Evolutionary conservation across 1,140 invertebrate species (phyloP).

Genomic region (Hesperophylax magnus): DNA sequence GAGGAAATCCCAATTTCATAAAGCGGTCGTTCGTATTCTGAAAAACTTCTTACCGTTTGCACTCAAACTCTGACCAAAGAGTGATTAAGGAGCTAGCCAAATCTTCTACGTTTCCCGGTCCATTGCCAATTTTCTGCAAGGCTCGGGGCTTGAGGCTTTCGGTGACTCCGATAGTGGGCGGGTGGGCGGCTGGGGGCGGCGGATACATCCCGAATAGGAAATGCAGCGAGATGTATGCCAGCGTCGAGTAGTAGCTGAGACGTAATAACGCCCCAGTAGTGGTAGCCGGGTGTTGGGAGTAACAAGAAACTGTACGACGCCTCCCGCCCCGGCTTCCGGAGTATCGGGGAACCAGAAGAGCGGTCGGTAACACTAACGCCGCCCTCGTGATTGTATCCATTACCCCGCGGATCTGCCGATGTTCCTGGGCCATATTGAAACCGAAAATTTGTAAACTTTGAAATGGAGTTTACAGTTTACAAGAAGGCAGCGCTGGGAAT

Average conservation of each 20-base stretch:
- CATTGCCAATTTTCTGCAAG: slow-evolving; percentile 46
- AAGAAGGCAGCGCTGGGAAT: neutral
- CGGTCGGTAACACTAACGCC: no score
- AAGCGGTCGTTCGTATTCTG: slow-evolving; percentile 22
- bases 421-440: neutral
- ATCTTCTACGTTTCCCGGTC: slow-evolving; percentile 37
- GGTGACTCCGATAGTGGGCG: neutral
- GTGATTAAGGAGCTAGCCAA: slow-evolving; percentile 52
- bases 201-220: slow-evolving; percentile 40
- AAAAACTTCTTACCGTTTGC: slow-evolving; percentile 31
- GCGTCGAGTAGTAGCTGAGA: neutral
- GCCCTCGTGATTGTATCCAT: slow-evolving; percentile 48
- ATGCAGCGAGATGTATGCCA: slow-evolving; percentile 32
- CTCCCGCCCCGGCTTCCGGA: no score
- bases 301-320: no score
- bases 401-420: slow-evolving; percentile 28
- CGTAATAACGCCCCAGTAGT: no score
- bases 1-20: slow-evolving; percentile 25
- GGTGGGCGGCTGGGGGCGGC: slow-evolving; percentile 1
- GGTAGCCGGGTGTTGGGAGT: no score
- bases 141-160: slow-evolving; percentile 27
- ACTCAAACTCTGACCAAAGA: slow-evolving; percentile 37
- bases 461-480: neutral
- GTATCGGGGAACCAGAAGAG: no score
- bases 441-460: slow-evolving; percentile 8